Evolutionary conservation across 2,113 vertebrate genomes (phyloP), one percentile per base, ranked within the genome.

Genomic region (Cygnus atratus): DNA sequence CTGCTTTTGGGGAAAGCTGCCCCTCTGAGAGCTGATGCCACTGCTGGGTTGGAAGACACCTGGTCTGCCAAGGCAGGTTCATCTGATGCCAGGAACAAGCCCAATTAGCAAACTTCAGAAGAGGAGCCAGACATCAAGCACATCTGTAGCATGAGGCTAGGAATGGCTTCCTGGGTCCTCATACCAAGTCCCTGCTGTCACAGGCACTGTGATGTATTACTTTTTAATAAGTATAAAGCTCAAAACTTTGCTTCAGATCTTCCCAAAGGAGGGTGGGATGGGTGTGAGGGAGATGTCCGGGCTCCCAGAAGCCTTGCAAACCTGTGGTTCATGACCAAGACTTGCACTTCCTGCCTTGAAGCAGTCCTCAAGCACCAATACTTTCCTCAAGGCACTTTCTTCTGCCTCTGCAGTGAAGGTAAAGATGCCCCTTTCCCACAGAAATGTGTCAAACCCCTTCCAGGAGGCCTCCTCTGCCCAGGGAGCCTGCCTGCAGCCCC

Each of bases 231-330:
- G 44, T 33, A 55, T 10, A 52, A 70, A 66, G 12, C 48, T 65
- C 46, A 68, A 92, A 73, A 10, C 7, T 84, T 75, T 75, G 29
- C 4, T 75, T 84, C 57, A 87, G 74, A 71, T 55, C 13, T 6
- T 18, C 20, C 43, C 7, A 44, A 50, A 74, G n/a, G 4, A 74
- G 65, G 7, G 20, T 74, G 70, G 46, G 35, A 29, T 29, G 19
- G 21, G 21, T 0, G 0, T 44, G 19, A 66, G n/a, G 67, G 29
- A 48, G 66, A 70, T 25, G 50, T 26, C 58, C n/a, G 1, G 5
- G 35, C 28, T 77, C 33, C 61, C 52, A 59, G 70, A 73, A 77
- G 15, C 24, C 33, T 68, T 26, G 9, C 33, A 35, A 62, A 66
- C 11, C 41, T 83, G 26, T 37, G 58, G 71, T 62, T 84, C n/a